Evolutionary conservation across 2,113 vertebrate species (phyloP).

Genomic region (Lamprologus speciosus): DNA sequence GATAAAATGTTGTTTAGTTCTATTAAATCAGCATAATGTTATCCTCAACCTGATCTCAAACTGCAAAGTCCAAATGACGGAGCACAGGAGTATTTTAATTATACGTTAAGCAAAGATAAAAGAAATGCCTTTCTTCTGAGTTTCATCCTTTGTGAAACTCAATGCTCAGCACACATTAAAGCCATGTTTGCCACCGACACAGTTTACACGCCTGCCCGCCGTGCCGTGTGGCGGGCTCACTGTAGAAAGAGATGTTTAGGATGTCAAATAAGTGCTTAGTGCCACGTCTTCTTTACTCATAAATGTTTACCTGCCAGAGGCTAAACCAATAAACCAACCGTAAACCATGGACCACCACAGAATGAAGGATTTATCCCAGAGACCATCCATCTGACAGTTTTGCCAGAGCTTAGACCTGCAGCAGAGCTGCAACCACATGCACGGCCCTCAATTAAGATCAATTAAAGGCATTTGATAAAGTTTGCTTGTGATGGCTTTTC

Average conservation of each 20-base stretch:
- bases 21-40: background rate
- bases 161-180: background rate
- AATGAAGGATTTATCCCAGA: background rate
- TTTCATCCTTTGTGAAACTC: background rate
- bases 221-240: background rate
- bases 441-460: background rate
- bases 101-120: background rate
- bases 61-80: background rate
- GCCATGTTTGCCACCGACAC: background rate
- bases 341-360: background rate
- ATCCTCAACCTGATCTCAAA: background rate
- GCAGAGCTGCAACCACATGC: background rate
- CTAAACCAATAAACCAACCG: background rate
- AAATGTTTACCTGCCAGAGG: background rate
- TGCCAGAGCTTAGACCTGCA: background rate
- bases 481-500: slow-evolving; percentile 9
- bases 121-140: background rate
- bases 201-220: background rate
- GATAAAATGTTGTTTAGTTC: background rate
- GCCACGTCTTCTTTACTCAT: background rate
- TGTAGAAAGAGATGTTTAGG: background rate
- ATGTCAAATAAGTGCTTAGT: background rate
- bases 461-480: background rate
- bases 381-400: background rate
- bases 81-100: background rate